A percentile compares a stretch with the other conserved stretches of the same genome.
Evolutionary conservation across 2,888 invertebrate genomes (phyloP).

Genomic region (Trachelus iudaicus): DNA sequence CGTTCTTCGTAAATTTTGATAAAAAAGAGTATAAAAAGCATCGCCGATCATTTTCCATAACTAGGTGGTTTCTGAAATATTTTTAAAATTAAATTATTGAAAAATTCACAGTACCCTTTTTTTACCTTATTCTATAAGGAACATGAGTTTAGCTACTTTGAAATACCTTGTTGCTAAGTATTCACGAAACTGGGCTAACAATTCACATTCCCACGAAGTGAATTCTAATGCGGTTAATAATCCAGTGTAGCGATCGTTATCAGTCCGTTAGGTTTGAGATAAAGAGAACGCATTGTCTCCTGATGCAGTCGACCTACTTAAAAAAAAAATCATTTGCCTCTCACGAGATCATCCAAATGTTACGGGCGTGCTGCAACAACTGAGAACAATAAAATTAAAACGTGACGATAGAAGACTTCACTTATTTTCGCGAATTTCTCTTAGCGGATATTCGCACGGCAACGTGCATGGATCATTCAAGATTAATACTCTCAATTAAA

Average conservation of each 20-base stretch:
- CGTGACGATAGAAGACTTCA: not conserved
- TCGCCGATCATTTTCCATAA: not conserved
- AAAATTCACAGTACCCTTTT: not conserved
- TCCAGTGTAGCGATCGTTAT: conserved; percentile 29
- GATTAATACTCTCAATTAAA: not conserved
- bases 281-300: conserved; percentile 27
- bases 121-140: not conserved
- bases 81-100: not conserved
- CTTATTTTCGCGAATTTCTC: not conserved
- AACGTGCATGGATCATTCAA: not conserved
- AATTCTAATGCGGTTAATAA: conserved; percentile 19
- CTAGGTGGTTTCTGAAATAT: not conserved
- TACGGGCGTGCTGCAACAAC: not conserved
- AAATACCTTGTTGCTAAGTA: not conserved
- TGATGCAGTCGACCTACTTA: conserved; percentile 32
- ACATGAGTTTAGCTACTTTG: not conserved
- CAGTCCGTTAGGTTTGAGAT: conserved; percentile 13
- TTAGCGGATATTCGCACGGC: not conserved
- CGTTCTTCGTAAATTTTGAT: not conserved
- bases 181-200: conserved; percentile 4
- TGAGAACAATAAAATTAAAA: not conserved
- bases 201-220: conserved; percentile 6
- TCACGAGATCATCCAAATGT: not conserved
- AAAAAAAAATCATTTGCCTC: conserved; percentile 27
- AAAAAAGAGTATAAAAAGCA: not conserved